Base-by-base conservation (phyloP, 2,113 vertebrate genomes). In the Lonchura striata region DNA sequence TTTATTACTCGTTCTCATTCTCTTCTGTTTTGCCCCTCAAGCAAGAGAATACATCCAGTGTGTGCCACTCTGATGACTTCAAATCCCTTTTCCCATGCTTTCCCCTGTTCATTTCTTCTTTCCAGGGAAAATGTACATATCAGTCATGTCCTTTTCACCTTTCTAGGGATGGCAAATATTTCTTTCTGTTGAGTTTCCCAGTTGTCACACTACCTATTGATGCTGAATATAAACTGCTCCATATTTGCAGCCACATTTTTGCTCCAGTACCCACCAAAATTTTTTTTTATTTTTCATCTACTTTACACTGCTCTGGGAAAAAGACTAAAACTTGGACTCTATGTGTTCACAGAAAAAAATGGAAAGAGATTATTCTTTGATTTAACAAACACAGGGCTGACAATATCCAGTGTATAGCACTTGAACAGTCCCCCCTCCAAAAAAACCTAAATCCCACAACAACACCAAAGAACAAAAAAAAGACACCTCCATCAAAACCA, bases 161-260 rank as follows among this genome's bases (percentile, higher is more conserved):
- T 60, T 17, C 13, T 27, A 4, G 12, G 28, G 28, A 68, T 39
- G 15, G 6, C 6, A 85, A 15, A 41, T 41, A 24, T 22, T 78
- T 69, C 10, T 74, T 69, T 78, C 23, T 56, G 13, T 13, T 13
- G 13, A 13, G 6, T 53, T 79, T 75, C 31, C 12, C 39, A 59
- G 0, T 41, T 19, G 6, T 46, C 23, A 44, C 2, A 0, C 14
- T 60, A 47, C 10, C 7, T 9, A 42, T 31, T 13, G 10, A 9
- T 49, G 41, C 13, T 39, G 7, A 23, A 23, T 7, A 33, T 46
- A n/a, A 76, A 64, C 10, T 28, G 3, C 3, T 72, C 15, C 27
- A 19, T 30, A 11, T 68, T 86, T 75, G 3, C 7, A 69, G 4
- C 6, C 3, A 4, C 4, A 12, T 42, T 82, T 88, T 83, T 47